Evolutionary conservation across 2,113 vertebrate species (phyloP), one percentile per base, ranked within the genome.

Genomic region (Leptosomus discolor): DNA sequence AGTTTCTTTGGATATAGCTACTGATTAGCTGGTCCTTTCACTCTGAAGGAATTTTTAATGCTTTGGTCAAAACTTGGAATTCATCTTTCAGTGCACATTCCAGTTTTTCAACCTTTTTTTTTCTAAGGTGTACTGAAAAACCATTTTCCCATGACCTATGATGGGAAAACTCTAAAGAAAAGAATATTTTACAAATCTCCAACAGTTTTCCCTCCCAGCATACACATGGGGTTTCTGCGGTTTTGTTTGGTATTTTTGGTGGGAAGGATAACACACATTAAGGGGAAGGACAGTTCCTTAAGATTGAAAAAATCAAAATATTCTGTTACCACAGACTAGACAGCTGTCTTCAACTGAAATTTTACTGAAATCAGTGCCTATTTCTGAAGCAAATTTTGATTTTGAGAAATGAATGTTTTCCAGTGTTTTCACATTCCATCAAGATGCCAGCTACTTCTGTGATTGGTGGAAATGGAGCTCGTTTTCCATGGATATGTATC

Each of bases 361-460:
- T 78, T 75, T 64, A 48, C 65, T 71, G 27, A 63, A 82, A 95
- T 74, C 30, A 56, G 34, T 64, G 11, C 73, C 94, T 90, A 57
- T 48, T 94, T 46, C 94, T 78, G 29, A 30, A 68, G 69, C 36
- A 85, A 4, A 5, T 75, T 89, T 87, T 89, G 83, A 84, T 89
- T 95, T 89, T 82, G 68, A 90, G 39, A 68, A 95, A 91, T 82
- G 24, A 43, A 60, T 89, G 34, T 87, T 94, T 95, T 78, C 80
- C 73, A 89, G 64, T 78, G 89, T 73, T 69, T 89, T 89, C 94
- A 71, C 60, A 95, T 63, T 60, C 89, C 56, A 75, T 89, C 89
- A 83, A 78, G 84, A 71, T 68, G 43, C 86, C 80, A 78, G 39
- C 37, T 92, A 85, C 73, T 75, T 75, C 89, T 90, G 65, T 90